Conservation (phyloP, 2,113 vertebrate species). For the Oreochromis spilurus region DNA sequence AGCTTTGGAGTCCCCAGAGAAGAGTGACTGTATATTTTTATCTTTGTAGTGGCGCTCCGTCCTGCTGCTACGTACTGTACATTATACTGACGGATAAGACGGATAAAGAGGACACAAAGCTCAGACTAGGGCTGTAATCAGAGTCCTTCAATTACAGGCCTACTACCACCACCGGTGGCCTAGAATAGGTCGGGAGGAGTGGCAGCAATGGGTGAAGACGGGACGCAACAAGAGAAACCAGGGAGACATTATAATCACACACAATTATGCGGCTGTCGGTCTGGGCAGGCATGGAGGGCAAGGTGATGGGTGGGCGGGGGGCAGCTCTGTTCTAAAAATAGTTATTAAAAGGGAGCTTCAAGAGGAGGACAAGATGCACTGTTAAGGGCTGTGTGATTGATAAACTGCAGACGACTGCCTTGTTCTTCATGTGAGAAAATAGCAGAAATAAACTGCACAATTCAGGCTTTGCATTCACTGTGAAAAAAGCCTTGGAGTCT, state of each 20-base stretch:
- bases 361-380: neutral
- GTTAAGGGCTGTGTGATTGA: neutral
- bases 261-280: slow-evolving; percentile 55
- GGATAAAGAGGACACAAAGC: slow-evolving; percentile 26
- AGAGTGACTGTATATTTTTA: slow-evolving; percentile 36
- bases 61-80: neutral
- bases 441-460: neutral
- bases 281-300: slow-evolving; percentile 13
- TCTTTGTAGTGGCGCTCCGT: neutral
- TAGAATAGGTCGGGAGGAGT: slow-evolving; percentile 66
- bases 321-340: slow-evolving; percentile 6
- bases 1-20: neutral
- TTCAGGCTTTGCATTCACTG: neutral
- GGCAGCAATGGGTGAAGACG: slow-evolving; percentile 21
- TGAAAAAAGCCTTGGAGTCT: neutral
- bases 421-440: neutral
- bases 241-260: slow-evolving; percentile 59
- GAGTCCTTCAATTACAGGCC: slow-evolving; percentile 63
- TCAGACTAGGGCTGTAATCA: slow-evolving; percentile 65
- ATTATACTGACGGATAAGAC: slow-evolving; percentile 14
- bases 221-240: slow-evolving; percentile 50
- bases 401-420: neutral
- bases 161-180: slow-evolving; percentile 51
- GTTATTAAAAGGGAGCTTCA: neutral
- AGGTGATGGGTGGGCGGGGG: slow-evolving; percentile 39